phyloP scores from a whole-genome alignment of 2,113 vertebrate species.

The Rissa tridactyla region DNA sequence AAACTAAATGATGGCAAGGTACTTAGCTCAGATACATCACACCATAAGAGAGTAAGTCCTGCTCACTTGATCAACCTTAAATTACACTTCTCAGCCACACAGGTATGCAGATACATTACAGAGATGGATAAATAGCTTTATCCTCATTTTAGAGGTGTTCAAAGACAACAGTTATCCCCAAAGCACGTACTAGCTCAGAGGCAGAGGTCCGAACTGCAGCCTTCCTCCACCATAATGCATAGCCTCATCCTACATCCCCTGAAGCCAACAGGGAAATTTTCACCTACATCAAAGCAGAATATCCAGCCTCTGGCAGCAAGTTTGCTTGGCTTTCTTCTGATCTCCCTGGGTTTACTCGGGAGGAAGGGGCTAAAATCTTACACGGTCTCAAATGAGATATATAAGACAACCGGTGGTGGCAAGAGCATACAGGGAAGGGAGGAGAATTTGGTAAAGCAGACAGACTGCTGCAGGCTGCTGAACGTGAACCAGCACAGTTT shows the following conservation, averaged over 20 bases:
- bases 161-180: background rate
- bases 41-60: background rate
- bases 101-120: background rate
- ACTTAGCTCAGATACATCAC: background rate
- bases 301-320: background rate
- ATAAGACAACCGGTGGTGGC: background rate
- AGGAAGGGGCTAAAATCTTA: background rate
- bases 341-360: background rate
- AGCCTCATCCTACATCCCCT: background rate
- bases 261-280: background rate
- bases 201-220: background rate
- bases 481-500: background rate
- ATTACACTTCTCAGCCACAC: background rate
- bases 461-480: background rate
- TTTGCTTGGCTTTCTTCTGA: background rate
- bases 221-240: fast-evolving
- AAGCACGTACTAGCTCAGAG: background rate
- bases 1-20: background rate
- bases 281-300: background rate
- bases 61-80: background rate
- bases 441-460: background rate
- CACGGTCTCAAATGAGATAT: background rate
- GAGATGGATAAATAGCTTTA: background rate
- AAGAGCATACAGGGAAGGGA: background rate
- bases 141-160: background rate